A percentile compares a stretch with the other conserved stretches of the same genome.
Evolutionary conservation across 2,797 vertebrate genomes (phyloP).

Genomic region (Anguilla obscura): DNA sequence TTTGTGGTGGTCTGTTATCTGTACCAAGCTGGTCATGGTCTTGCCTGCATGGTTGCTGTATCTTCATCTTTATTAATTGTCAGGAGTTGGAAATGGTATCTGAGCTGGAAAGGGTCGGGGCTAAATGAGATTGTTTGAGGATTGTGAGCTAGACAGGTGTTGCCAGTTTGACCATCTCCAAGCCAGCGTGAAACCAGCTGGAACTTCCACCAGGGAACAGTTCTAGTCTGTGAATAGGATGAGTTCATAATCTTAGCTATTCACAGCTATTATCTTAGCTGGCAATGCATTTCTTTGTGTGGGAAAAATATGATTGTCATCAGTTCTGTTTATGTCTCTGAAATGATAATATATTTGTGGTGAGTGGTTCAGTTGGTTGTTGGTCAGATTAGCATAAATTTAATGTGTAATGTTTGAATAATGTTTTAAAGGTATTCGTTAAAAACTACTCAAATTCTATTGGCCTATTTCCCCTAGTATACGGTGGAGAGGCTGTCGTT

Average conservation of each 20-base stretch:
- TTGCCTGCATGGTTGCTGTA: no score
- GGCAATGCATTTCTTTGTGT: neutral
- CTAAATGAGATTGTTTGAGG: no score
- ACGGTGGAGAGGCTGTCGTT: neutral
- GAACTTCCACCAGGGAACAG: no score
- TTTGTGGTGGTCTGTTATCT: no score
- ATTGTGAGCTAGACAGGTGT: no score
- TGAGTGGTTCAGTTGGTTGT: neutral
- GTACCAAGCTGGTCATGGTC: no score
- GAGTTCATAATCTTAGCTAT: neutral
- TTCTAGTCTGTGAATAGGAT: neutral
- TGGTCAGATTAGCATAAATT: neutral
- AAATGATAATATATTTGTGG: neutral
- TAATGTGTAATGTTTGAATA: neutral
- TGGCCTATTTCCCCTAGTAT: neutral
- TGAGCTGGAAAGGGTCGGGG: no score
- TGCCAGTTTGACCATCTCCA: no score
- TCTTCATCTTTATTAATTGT: no score
- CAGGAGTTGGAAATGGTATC: no score
- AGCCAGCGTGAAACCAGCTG: no score
- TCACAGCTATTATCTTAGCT: neutral
- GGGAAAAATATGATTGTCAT: neutral
- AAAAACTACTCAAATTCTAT: neutral
- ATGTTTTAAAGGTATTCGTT: neutral
- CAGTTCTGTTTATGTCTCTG: neutral